Base-by-base conservation (phyloP, 2,888 invertebrate species). In the Temnothorax ravouxi region DNA sequence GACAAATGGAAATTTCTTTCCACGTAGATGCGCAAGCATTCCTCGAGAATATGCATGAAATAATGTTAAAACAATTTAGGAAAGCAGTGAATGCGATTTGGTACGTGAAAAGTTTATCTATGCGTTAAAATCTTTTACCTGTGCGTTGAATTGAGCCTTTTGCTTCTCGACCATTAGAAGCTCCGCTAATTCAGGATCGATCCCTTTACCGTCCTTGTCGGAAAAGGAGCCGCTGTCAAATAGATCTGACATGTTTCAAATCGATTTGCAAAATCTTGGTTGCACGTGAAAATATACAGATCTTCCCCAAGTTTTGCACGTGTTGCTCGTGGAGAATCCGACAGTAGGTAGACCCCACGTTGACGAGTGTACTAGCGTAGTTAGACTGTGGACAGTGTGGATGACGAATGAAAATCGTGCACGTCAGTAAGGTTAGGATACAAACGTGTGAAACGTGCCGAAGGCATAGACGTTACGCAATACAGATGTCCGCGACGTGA, bases 71-170 rank as follows among this genome's bases (percentile, higher is more conserved):
- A 56, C 2, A 18, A 34, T 62, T 38, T 54, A 0, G 2, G 1
- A 66, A 66, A 25, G 34, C 2, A 25, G 1, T n/a, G 18, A 18
- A 50, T 5, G 18, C 18, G 4, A 76, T 61, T 67, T 9, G 44
- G 34, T 52, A 21, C 34, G 0, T 6, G 5, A 15, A 29, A 61
- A 54, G 9, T 47, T 81, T 38, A 11, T 52, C 3, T n/a, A n/a
- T 80, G 25, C 62, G 50, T 50, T 34, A 69, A 64, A 21, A 71
- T n/a, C 41, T 18, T 64, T 95, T 95, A 98, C 98, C 96, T 98
- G 98, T 84, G 98, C 97, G 95, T 98, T 97, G 89, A 98, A 97
- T 95, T 98, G 97, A 1, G 98, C 98, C 93, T 98, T 98, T 94
- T 98, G 98, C 94, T 98, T 98, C 95, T 98, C 98, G 41, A 97